These are phyloP conservation scores for Ginglymostoma cirratum DNA, from an alignment of 2,113 vertebrate species.

Conservation along the genomic window DNA sequence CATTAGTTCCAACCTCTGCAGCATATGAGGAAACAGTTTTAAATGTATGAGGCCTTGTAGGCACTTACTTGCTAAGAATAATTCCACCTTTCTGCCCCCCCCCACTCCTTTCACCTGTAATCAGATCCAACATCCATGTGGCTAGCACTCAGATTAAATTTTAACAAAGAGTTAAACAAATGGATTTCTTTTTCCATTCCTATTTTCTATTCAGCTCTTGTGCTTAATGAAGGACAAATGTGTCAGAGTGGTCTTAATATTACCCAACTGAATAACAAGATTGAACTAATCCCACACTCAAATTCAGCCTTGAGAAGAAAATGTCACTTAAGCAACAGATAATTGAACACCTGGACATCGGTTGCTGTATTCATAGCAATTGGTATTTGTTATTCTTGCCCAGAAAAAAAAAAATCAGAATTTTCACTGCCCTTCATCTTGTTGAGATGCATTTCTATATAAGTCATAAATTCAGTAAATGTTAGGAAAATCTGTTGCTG, in stretches of 20 bases:
- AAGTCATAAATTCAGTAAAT: not conserved
- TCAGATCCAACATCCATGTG: not conserved
- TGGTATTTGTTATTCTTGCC: not conserved
- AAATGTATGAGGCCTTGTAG: not conserved
- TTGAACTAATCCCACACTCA: not conserved
- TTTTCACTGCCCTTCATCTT: not conserved
- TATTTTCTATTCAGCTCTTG: not conserved
- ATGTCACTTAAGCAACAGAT: not conserved
- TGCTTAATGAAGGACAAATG: not conserved
- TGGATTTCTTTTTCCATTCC: not conserved
- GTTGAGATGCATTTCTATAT: not conserved
- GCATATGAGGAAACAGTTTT: not conserved
- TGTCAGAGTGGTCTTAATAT: not conserved
- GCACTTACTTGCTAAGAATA: not conserved
- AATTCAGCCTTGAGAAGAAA: not conserved
- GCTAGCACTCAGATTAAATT: not conserved
- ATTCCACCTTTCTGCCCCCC: no score
- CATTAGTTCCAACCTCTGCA: not conserved
- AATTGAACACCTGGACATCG: constrained; percentile 10
- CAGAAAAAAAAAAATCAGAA: not conserved
- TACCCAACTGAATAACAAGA: not conserved
- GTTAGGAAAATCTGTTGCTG: not conserved
- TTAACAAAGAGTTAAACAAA: not conserved
- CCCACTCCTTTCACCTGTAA: not conserved
- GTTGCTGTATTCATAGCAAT: not conserved